phyloP scores from a whole-genome alignment of 2,888 invertebrate genomes.

The Ormyrus rosae region DNA sequence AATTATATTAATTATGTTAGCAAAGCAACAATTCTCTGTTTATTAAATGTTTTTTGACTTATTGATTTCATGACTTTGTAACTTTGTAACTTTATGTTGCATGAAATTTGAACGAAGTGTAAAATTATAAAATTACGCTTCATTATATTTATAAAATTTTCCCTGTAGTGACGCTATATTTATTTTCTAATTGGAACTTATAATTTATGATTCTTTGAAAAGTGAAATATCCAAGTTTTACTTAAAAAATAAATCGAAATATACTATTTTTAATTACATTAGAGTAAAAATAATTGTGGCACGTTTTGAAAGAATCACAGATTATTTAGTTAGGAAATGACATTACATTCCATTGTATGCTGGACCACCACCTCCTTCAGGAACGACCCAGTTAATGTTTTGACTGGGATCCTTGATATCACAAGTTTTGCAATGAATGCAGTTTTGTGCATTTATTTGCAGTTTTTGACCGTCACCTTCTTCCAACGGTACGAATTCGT shows the following conservation, averaged over 20 bases:
- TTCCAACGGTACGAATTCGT: constrained; percentile 96
- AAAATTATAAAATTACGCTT: background rate
- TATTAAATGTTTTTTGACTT: no score
- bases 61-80: no score
- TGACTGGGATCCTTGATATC: constrained; percentile 99
- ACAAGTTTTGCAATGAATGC: constrained; percentile 99
- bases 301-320: constrained; percentile 7
- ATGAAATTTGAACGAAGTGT: no score
- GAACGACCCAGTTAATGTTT: constrained; percentile 99
- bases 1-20: no score
- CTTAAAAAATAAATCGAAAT: no score
- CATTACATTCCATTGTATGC: constrained; percentile 98
- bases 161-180: background rate
- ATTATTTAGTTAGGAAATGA: background rate
- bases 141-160: background rate
- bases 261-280: no score
- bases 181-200: background rate
- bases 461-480: constrained; percentile 87
- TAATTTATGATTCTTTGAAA: no score
- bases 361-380: constrained; percentile 98
- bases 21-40: no score
- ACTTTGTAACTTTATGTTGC: no score
- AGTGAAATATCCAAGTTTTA: no score
- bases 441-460: constrained; percentile 99
- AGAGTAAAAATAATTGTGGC: no score